phyloP scores from a whole-genome alignment of 2,888 invertebrate genomes.

The Autographa pulchrina region DNA sequence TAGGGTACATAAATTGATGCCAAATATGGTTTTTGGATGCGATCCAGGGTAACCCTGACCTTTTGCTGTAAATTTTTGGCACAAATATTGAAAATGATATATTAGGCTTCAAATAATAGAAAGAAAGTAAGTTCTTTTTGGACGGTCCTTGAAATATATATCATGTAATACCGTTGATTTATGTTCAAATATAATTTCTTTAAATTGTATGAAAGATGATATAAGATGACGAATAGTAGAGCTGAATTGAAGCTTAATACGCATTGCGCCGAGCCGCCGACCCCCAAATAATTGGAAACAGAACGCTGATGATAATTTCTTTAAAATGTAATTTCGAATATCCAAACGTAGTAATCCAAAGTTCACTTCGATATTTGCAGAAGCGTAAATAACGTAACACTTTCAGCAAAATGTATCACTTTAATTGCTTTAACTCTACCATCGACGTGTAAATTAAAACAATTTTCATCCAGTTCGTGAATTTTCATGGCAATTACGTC shows the following conservation, averaged over 20 bases:
- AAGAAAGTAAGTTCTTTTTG: constrained; percentile 16
- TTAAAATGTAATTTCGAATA: no score
- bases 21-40: constrained; percentile 48
- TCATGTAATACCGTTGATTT: no score
- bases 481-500: constrained; percentile 1
- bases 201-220: no score
- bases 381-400: no score
- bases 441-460: background rate
- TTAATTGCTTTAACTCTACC: background rate
- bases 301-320: no score
- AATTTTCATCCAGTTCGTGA: background rate
- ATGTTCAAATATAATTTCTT: no score
- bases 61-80: constrained; percentile 39
- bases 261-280: no score
- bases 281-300: no score
- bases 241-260: no score
- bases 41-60: constrained; percentile 53
- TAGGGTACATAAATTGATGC: constrained; percentile 58
- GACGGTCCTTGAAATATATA: constrained; percentile 20
- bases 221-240: no score
- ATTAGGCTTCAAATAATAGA: background rate
- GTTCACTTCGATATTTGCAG: no score
- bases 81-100: constrained; percentile 13
- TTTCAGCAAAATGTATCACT: background rate
- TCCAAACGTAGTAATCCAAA: no score